phyloP scores from a whole-genome alignment of 1,140 invertebrate species.

The Chionoecetes opilio region DNA sequence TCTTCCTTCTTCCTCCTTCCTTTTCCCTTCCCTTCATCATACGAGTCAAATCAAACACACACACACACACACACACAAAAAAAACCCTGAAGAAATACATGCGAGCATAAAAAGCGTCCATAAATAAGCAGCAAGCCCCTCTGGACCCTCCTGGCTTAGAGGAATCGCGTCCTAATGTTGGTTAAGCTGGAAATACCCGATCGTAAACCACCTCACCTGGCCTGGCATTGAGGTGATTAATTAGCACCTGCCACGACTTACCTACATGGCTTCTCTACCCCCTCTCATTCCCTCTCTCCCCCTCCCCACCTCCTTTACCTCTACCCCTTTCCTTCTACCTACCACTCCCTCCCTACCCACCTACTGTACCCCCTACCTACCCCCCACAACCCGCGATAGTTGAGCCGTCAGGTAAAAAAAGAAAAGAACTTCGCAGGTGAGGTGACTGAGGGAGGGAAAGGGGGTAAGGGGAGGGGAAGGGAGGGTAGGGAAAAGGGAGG shows the following conservation, averaged over 20 bases:
- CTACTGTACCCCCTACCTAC: too few species aligned
- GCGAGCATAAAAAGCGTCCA: background rate
- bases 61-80: too few species aligned
- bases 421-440: too few species aligned
- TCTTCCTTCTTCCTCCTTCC: too few species aligned
- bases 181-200: background rate
- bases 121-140: background rate
- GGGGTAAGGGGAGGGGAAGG: background rate
- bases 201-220: conserved; percentile 35
- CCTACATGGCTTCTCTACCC: background rate
- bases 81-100: too few species aligned
- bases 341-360: too few species aligned
- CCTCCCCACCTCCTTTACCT: too few species aligned
- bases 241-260: conserved; percentile 6
- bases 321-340: too few species aligned
- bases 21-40: too few species aligned
- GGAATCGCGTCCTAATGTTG: conserved; percentile 14
- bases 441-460: background rate
- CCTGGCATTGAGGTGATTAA: conserved; percentile 45
- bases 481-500: background rate
- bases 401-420: too few species aligned
- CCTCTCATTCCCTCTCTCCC: background rate
- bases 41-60: too few species aligned
- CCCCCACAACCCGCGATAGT: too few species aligned
- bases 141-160: background rate